These are phyloP conservation scores for Aphelenchoides besseyi DNA, from an alignment of 1,140 invertebrate genomes.

Conservation along the genomic window DNA sequence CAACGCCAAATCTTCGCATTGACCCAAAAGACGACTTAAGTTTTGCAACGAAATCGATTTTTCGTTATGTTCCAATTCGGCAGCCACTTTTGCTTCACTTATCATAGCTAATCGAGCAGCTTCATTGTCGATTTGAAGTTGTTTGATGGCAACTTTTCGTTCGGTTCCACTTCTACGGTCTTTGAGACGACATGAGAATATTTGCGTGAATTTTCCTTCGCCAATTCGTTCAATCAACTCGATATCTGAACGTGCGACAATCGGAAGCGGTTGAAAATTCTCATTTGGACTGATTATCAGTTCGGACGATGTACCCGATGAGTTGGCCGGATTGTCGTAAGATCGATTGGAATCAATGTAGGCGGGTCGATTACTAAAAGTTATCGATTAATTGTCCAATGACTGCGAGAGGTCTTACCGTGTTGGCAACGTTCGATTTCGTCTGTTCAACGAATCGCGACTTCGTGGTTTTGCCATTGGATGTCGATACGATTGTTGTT, in stretches of 20 bases:
- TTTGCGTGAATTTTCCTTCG: constrained; percentile 40
- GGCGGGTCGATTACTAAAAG: neutral
- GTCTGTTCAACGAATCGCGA: constrained; percentile 15
- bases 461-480: neutral
- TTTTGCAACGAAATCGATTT: neutral
- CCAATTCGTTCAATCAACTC: constrained; percentile 30
- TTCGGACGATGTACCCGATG: constrained; percentile 18
- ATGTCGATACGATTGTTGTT: neutral
- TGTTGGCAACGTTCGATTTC: constrained; percentile 13
- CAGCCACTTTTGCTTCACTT: constrained; percentile 18
- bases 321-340: neutral
- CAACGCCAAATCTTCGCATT: constrained; percentile 38
- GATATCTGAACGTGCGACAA: neutral
- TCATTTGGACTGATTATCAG: neutral
- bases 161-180: neutral
- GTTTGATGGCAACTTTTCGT: constrained; percentile 21
- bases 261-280: neutral
- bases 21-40: constrained; percentile 32
- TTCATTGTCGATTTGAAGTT: constrained; percentile 18
- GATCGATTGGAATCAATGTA: neutral
- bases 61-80: constrained; percentile 17
- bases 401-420: constrained; percentile 5
- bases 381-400: neutral
- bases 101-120: constrained; percentile 27
- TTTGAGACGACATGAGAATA: constrained; percentile 20